phyloP scores from a whole-genome alignment of 1,140 invertebrate genomes.

The Orchestia grillus region DNA sequence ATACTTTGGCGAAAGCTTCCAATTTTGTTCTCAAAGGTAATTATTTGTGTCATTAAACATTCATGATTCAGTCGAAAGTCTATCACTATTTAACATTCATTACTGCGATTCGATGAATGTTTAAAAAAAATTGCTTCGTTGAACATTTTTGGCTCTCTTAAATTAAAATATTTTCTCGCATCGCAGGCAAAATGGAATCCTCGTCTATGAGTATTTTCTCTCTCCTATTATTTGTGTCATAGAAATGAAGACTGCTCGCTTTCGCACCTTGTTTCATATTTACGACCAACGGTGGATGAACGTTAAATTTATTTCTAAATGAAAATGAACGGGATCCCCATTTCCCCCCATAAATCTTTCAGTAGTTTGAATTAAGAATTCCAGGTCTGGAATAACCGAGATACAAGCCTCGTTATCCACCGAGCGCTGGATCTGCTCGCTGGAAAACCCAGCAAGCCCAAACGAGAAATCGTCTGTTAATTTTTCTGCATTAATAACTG shows the following conservation, averaged over 20 bases:
- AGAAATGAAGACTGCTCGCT: neutral
- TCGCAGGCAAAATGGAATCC: neutral
- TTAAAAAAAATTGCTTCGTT: neutral
- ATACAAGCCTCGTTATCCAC: neutral
- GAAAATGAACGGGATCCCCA: neutral
- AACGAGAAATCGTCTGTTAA: neutral
- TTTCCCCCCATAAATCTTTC: neutral
- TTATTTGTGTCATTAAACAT: neutral
- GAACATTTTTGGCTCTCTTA: neutral
- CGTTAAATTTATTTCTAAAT: neutral
- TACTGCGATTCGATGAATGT: neutral
- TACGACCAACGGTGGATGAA: neutral
- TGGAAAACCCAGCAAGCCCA: neutral
- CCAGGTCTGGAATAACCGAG: neutral
- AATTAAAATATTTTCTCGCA: neutral
- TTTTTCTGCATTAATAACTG: conserved; percentile 36
- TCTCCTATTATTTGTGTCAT: neutral
- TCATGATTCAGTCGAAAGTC: neutral
- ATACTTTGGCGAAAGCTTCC: neutral
- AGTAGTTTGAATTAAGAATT: neutral
- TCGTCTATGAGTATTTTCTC: neutral
- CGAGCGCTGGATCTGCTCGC: neutral
- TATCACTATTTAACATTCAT: neutral
- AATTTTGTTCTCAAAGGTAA: neutral
- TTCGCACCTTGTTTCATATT: neutral